Conservation (phyloP, 2,797 vertebrate genomes). For the Halcyon smyrnensis region DNA sequence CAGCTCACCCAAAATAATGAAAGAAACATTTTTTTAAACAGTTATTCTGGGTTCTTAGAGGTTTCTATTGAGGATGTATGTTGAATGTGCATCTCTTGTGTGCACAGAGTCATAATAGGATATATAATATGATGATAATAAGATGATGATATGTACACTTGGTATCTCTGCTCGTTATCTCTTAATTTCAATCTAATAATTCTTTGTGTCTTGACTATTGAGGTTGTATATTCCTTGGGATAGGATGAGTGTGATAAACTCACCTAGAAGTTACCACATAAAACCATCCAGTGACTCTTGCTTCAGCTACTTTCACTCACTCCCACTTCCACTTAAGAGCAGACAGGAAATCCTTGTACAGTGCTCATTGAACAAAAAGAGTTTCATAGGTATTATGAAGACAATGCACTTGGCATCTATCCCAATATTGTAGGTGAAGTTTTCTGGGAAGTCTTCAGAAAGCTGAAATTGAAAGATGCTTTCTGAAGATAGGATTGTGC, state of each 20-base stretch:
- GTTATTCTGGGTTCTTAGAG: not conserved
- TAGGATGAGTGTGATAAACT: not conserved
- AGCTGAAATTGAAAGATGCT: not conserved
- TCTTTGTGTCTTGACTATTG: not conserved
- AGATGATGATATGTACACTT: not conserved
- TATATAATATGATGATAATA: not conserved
- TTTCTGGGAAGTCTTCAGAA: not conserved
- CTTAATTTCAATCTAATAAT: not conserved
- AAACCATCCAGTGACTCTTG: not conserved
- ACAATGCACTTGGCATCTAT: not conserved
- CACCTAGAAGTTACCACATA: not conserved
- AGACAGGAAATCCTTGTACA: not conserved
- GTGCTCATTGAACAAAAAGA: not conserved
- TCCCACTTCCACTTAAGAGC: not conserved
- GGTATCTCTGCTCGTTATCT: not conserved
- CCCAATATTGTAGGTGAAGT: not conserved
- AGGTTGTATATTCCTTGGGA: not conserved
- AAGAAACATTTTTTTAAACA: not conserved
- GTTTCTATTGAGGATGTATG: not conserved
- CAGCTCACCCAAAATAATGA: not conserved
- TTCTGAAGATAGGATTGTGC: not conserved
- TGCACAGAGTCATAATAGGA: not conserved
- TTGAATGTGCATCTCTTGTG: not conserved
- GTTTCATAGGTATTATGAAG: not conserved
- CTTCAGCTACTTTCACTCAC: not conserved